Evolutionary conservation across 2,113 vertebrate species (phyloP).

Genomic region (Genyomyrus donnyi): DNA sequence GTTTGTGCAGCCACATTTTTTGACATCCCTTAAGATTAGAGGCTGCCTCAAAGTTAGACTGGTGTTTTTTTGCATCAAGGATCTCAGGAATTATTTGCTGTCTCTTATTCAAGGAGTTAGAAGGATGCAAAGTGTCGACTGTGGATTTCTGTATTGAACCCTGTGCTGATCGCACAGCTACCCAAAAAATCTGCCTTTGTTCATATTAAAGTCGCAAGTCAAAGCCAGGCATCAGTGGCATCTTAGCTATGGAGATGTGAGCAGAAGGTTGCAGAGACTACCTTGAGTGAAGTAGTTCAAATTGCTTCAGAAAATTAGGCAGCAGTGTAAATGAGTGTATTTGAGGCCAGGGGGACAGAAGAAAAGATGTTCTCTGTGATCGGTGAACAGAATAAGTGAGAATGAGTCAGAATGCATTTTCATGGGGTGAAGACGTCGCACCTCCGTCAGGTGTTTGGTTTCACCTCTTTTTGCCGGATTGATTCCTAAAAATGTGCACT

Average conservation of each 20-base stretch:
- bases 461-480: neutral
- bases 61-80: neutral
- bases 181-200: neutral
- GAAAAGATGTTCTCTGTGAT: neutral
- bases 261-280: neutral
- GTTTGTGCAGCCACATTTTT: neutral
- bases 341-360: neutral
- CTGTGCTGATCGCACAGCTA: neutral
- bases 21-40: neutral
- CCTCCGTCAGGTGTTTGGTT: no score
- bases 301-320: neutral
- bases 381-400: neutral
- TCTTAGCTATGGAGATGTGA: neutral
- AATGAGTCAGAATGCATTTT: neutral
- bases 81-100: neutral
- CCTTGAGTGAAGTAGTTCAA: neutral
- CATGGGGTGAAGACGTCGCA: neutral
- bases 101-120: neutral
- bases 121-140: neutral
- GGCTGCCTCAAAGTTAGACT: neutral
- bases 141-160: neutral
- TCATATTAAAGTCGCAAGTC: neutral
- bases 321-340: neutral
- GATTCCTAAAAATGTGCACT: slow-evolving; percentile 33
- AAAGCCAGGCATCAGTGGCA: neutral